Base-by-base conservation (phyloP, 2,113 vertebrate genomes). In the Scalopus aquaticus region DNA sequence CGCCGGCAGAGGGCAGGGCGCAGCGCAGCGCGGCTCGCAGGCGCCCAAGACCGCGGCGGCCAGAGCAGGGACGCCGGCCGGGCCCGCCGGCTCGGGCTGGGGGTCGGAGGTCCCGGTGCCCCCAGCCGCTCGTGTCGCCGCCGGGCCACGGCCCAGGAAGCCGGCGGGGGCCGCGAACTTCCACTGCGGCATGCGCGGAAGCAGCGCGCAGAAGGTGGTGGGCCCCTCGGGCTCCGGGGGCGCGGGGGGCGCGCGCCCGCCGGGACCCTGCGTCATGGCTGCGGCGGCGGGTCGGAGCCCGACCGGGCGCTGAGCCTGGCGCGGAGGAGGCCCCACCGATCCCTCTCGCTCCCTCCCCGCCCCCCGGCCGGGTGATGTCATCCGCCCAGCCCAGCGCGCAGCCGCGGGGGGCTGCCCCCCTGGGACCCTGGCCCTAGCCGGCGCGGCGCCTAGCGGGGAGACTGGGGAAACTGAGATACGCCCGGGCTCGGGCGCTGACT, bases 201-300 rank as follows among this genome's bases (percentile, higher is more conserved):
- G 99, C 93, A 99, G 98, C 98, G 99, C 99, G 98, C 99, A 99
- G 97, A 99, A 99, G 89, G 99, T 99, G 94, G 99, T 99, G 95
- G 98, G 98, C 73, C 97, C 98, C 94, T 99, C 99, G 96, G 98
- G 99, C 70, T 99, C 99, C 17, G 99, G 98, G 73, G 98, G 95
- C 83, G 98, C 97, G 73, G 98, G 96, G 19, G 98, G 93, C 54
- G 98, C 96, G 64, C 95, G 98, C 97, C 76, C 98, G 96, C 77
- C 98, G 97, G 74, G 97, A 94, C 85, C 97, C 97, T 94, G 95
- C 91, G 84, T 97, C 98, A 80, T 98, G 96, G 95, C 98, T 98
- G 84, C 98, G 96, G 26, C 98, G 98, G 98, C 98, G 98, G 98
- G 99, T 98, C 98, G 96, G 92, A 98, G 99, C 99, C 99, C 98